Evolutionary conservation across 37 sponge, comb jelly and placozoan genomes (phyloP).

Genomic region (Diacarnus erythraeanus): DNA sequence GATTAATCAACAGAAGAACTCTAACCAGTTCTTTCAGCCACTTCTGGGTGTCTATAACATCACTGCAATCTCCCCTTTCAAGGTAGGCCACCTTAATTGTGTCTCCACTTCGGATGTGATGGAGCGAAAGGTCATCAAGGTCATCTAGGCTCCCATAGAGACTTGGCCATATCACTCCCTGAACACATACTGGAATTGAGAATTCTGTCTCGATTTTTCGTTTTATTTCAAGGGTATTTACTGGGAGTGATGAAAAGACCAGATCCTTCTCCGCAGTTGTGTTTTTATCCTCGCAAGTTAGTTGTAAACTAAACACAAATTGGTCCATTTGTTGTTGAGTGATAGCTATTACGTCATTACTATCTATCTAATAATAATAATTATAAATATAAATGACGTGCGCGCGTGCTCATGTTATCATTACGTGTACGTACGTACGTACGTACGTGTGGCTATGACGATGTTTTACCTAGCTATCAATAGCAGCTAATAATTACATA

Average conservation of each 20-base stretch:
- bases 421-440: too few relatives aligned
- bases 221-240: neutral
- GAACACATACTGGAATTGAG: neutral
- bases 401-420: too few relatives aligned
- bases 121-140: neutral
- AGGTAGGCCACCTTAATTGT: neutral
- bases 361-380: too few relatives aligned
- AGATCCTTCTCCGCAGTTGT: neutral
- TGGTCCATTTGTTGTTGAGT: neutral
- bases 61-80: neutral
- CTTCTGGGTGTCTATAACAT: neutral
- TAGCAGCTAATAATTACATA: too few relatives aligned
- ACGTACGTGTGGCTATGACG: too few relatives aligned
- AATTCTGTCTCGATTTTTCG: neutral
- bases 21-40: neutral
- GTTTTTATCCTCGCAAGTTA: neutral
- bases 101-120: neutral
- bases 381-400: too few relatives aligned
- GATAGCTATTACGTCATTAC: too few relatives aligned
- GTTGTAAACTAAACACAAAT: neutral
- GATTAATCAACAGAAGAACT: too few relatives aligned
- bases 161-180: neutral
- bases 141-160: neutral
- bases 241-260: neutral
- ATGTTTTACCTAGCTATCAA: too few relatives aligned